Base-by-base conservation (phyloP, 1,140 invertebrate genomes). In the Diabrotica virgifera region DNA sequence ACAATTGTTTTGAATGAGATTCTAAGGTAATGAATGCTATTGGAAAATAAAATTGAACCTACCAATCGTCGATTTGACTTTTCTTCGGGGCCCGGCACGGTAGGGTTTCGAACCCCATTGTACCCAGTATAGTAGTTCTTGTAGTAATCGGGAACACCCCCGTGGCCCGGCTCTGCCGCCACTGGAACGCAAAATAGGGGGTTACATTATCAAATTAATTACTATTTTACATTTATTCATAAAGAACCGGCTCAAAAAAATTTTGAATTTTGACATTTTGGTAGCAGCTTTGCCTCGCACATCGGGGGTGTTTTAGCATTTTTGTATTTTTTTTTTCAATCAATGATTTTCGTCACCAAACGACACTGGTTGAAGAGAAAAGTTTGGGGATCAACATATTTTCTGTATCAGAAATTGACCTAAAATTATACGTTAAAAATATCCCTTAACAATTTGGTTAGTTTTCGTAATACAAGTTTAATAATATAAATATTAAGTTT, bases 111-210 rank as follows among this genome's bases (percentile, higher is more conserved):
- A 66, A 78, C 79, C 73, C 78, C 82, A 66, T 77, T 80, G 77
- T 81, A 84, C 79, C 78, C 79, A 79, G 80, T 82, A 86, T 84
- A 84, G 87, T 84, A 87, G 87, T 85, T 85, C 87, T 91, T 91
- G 90, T 87, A 90, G 88, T 86, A 87, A 86, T 91, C 89, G 85
- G 84, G 85, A 84, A 86, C 84, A 85, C 86, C 85, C 82, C 80
- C 77, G 80, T 83, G 84, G 82, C 86, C 85, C 76, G 83, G 82
- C 77, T 86, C 86, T 81, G 85, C 85, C 85, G 88, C 89, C 89
- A 91, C 89, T 91, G 89, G 83, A 87, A 85, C 85, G 83, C 86
- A 82, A 83, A 81, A 82, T 82, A 82, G 79, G 80, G 82, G 75
- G 77, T 83, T 84, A 82, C 24, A 1, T 24, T 24, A 24, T 24